A percentile compares a stretch with the other conserved stretches of the same genome.
phyloP scores from a whole-genome alignment of 2,888 invertebrate species.

The Aromia moschata region DNA sequence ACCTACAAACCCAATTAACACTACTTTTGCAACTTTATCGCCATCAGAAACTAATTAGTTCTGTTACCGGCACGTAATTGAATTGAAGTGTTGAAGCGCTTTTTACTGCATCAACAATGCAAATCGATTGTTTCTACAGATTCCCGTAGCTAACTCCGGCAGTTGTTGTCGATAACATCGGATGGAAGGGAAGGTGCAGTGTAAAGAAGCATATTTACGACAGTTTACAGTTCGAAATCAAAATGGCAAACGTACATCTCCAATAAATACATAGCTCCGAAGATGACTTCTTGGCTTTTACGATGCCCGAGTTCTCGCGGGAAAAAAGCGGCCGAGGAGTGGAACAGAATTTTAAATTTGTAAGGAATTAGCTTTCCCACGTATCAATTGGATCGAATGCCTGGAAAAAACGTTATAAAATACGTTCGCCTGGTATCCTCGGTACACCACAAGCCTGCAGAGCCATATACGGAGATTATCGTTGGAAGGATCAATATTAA shows the following conservation, averaged over 20 bases:
- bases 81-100: conserved; percentile 1
- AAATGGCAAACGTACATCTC: conserved; percentile 47
- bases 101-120: conserved; percentile 23
- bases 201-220: conserved; percentile 39
- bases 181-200: background rate
- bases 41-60: no score
- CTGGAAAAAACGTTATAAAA: conserved; percentile 44
- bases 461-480: conserved; percentile 40
- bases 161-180: conserved; percentile 3
- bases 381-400: conserved; percentile 49
- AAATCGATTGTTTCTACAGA: conserved; percentile 22
- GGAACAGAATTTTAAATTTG: conserved; percentile 54
- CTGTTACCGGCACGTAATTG: no score
- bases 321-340: conserved; percentile 41
- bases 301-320: conserved; percentile 42
- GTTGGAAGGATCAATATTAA: conserved; percentile 42
- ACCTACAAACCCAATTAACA: no score
- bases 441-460: conserved; percentile 32
- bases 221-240: conserved; percentile 39
- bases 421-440: conserved; percentile 34
- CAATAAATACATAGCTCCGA: conserved; percentile 52
- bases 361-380: conserved; percentile 56
- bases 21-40: no score
- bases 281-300: conserved; percentile 50
- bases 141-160: conserved; percentile 12